These are phyloP conservation scores for Drosophila subsilvestris DNA, from an alignment of 2,888 invertebrate genomes.

Conservation along the genomic window DNA sequence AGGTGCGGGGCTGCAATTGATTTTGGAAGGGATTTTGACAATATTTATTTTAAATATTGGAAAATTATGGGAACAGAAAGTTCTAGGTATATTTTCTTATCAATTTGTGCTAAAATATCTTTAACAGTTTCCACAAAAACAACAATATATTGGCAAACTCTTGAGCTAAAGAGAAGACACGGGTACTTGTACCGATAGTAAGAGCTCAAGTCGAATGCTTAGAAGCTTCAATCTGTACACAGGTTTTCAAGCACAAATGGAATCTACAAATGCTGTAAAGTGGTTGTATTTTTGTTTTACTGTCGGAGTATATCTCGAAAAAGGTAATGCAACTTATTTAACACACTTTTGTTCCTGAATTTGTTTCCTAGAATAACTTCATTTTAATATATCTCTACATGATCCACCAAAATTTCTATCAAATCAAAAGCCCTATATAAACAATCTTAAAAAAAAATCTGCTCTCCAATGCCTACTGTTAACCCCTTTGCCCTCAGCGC, in stretches of 20 bases:
- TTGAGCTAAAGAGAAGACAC: not conserved
- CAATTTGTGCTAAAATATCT: not conserved
- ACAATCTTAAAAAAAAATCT: not conserved
- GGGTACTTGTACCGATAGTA: not conserved
- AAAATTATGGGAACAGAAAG: slow-evolving; percentile 7
- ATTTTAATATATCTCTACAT: too few relatives aligned
- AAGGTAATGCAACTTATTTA: too few relatives aligned
- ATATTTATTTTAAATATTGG: too few relatives aligned
- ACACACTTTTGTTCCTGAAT: not conserved
- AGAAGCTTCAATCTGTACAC: not conserved
- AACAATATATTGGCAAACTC: not conserved
- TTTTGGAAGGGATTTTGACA: slow-evolving; percentile 5
- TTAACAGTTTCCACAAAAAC: too few relatives aligned
- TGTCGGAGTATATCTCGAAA: too few relatives aligned
- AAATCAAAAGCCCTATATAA: not conserved
- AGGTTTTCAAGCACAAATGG: not conserved
- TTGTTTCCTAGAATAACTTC: too few relatives aligned
- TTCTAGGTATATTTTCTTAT: not conserved
- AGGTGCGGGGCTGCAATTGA: slow-evolving; percentile 5
- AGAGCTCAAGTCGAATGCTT: not conserved
- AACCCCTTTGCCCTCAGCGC: not conserved
- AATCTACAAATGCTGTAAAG: not conserved
- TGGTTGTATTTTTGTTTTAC: not conserved
- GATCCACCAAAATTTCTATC: too few relatives aligned
- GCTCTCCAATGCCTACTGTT: too few relatives aligned